Conservation (phyloP, 2,113 vertebrate species). For the Crotalus tigris region DNA sequence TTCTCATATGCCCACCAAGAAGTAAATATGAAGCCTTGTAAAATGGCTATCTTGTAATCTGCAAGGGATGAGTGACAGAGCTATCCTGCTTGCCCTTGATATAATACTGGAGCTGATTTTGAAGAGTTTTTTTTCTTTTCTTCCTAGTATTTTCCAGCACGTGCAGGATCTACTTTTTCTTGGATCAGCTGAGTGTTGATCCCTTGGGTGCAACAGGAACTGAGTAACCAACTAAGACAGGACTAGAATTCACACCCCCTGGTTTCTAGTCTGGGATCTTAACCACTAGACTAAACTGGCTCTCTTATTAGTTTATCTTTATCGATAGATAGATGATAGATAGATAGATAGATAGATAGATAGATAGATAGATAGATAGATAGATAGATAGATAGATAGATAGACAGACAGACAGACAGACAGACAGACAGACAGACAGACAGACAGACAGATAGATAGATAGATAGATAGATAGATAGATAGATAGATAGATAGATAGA, state of each 20-base stretch:
- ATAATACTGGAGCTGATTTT: background rate
- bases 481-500: background rate
- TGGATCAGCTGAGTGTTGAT: background rate
- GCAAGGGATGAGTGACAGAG: background rate
- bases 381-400: too few relatives aligned
- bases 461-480: too few relatives aligned
- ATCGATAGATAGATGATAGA: background rate
- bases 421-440: too few relatives aligned
- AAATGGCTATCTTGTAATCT: background rate
- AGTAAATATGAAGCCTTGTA: background rate
- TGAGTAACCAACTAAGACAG: background rate
- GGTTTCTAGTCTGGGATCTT: background rate
- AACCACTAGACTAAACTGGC: background rate
- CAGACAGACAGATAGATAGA: too few relatives aligned
- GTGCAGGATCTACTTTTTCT: background rate
- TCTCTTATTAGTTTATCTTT: background rate
- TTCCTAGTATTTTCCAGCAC: background rate
- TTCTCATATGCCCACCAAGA: background rate
- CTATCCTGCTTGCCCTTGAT: background rate
- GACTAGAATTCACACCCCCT: background rate
- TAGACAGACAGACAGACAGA: too few relatives aligned
- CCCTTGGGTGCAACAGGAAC: background rate
- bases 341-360: too few relatives aligned
- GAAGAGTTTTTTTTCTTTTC: background rate
- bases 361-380: too few relatives aligned